Conservation (phyloP, 23 tunicate species). For the Oikopleura albicans region DNA sequence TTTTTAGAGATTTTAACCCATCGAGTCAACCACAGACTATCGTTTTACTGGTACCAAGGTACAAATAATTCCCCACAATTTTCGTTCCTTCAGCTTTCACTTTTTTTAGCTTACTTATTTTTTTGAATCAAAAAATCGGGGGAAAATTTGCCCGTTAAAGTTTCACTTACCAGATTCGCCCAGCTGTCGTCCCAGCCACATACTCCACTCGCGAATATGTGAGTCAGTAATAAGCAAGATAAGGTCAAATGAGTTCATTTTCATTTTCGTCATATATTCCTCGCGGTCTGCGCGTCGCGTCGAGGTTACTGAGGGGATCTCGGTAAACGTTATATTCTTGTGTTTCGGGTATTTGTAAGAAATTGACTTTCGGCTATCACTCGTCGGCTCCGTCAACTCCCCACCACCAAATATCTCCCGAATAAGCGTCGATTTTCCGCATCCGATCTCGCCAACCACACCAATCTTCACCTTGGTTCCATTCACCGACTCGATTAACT, state of each 20-base stretch:
- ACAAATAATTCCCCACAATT: too few species aligned
- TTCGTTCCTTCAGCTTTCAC: too few species aligned
- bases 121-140: too few species aligned
- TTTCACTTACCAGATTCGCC: neutral
- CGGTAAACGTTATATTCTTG: slow-evolving; percentile 2
- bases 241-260: neutral
- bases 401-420: slow-evolving; percentile 1
- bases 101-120: too few species aligned
- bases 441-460: neutral
- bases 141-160: too few species aligned
- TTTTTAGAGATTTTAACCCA: too few species aligned
- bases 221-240: slow-evolving; percentile 1
- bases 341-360: slow-evolving; percentile 1
- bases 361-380: neutral
- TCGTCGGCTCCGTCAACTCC: neutral
- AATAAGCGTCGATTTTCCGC: neutral
- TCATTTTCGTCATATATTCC: neutral
- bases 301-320: neutral
- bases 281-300: slow-evolving; percentile 12
- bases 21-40: too few species aligned
- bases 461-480: neutral
- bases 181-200: slow-evolving; percentile 7
- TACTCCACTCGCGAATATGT: slow-evolving; percentile 14
- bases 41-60: too few species aligned
- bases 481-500: neutral